Conservation (phyloP, 2,113 vertebrate species). For the Colistium nudipinnis region DNA sequence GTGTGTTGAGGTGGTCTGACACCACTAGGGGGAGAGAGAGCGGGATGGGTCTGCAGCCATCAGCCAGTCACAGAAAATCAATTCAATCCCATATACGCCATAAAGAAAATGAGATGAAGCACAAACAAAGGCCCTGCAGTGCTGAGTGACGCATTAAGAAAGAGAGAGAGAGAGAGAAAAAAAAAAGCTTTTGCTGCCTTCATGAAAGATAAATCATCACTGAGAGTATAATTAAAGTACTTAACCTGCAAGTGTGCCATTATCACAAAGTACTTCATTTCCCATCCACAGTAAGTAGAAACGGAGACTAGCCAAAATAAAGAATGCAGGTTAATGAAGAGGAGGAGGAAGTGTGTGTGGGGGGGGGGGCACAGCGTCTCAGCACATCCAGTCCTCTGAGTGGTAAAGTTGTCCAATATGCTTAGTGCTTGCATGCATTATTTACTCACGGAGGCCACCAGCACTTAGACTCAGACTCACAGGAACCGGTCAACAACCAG, state of each 20-base stretch:
- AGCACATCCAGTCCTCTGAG: conserved; percentile 35
- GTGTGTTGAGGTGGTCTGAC: conserved; percentile 20
- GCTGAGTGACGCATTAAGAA: conserved; percentile 19
- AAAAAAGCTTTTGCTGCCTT: conserved; percentile 12
- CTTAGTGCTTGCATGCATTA: conserved; percentile 74
- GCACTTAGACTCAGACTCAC: conserved; percentile 59
- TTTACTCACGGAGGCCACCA: conserved; percentile 66
- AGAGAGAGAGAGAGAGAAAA: too few relatives aligned
- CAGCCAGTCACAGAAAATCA: conserved; percentile 42
- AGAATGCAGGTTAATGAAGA: conserved; percentile 32
- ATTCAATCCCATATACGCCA: conserved; percentile 20
- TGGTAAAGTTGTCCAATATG: conserved; percentile 46
- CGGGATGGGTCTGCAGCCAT: conserved; percentile 31
- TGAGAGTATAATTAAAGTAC: conserved; percentile 21
- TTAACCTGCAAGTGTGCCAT: conserved; percentile 31
- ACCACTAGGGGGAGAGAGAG: conserved; percentile 67
- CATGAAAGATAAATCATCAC: conserved; percentile 46
- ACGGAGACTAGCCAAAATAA: background rate
- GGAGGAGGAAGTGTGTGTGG: background rate
- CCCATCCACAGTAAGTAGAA: conserved; percentile 17
- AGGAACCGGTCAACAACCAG: conserved; percentile 32
- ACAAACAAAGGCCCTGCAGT: conserved; percentile 9
- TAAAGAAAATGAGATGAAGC: conserved; percentile 18
- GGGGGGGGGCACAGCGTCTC: conserved; percentile 21
- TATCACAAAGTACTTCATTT: conserved; percentile 1